Percentiles rank a stretch among this genome's conserved stretches.
Conservation (phyloP, 2,888 invertebrate genomes). For the Drosophila koepferae region DNA sequence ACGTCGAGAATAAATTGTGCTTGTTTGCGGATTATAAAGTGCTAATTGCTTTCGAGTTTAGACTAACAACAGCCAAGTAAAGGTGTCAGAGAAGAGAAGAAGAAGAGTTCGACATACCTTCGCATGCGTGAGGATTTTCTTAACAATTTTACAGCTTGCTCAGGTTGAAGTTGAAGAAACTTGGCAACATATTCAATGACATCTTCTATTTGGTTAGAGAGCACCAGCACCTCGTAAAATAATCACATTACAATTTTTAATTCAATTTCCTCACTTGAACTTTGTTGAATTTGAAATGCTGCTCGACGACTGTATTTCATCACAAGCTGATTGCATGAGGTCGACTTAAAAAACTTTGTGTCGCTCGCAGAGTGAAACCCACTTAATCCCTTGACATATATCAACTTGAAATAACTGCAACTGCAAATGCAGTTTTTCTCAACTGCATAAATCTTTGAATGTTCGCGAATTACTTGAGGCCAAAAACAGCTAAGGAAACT, state of each 20-base stretch:
- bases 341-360: conserved; percentile 24
- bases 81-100: neutral
- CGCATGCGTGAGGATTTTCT: neutral
- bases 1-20: conserved; percentile 14
- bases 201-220: neutral
- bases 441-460: conserved; percentile 70
- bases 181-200: neutral
- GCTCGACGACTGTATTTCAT: conserved; percentile 11
- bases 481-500: conserved; percentile 55
- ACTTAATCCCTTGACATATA: conserved; percentile 65
- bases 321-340: conserved; percentile 22
- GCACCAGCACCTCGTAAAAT: neutral
- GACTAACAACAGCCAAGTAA: neutral
- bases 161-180: neutral
- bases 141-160: neutral
- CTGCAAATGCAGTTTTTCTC: conserved; percentile 46
- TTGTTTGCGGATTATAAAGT: conserved; percentile 11
- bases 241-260: neutral
- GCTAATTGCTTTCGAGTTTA: conserved; percentile 45
- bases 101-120: neutral
- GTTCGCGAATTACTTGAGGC: conserved; percentile 71
- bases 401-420: conserved; percentile 50
- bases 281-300: neutral
- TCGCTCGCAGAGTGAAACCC: conserved; percentile 20
- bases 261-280: neutral